Evolutionary conservation across 2,888 invertebrate genomes (phyloP).

Genomic region (Caenorhabditis angaria): DNA sequence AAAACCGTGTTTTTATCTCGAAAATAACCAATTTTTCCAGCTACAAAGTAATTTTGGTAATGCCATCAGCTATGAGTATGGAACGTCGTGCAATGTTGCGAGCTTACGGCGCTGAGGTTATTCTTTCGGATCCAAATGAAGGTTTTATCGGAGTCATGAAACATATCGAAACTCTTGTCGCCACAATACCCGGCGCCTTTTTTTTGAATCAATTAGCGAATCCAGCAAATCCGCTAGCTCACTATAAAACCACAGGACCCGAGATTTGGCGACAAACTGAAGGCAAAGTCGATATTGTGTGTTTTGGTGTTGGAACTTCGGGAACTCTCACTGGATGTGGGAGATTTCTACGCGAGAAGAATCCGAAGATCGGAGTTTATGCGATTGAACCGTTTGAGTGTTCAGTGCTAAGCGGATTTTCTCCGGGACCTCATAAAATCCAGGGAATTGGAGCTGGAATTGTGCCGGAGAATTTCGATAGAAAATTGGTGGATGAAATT

Average conservation of each 20-base stretch:
- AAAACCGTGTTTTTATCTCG: too few species aligned
- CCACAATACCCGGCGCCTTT: slow-evolving; percentile 44
- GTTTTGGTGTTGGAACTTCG: slow-evolving; percentile 67
- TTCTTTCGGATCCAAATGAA: slow-evolving; percentile 41
- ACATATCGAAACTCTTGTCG: slow-evolving; percentile 30
- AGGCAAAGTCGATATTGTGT: slow-evolving; percentile 66
- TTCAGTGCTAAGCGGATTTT: slow-evolving; percentile 52
- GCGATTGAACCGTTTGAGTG: slow-evolving; percentile 57
- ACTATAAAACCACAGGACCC: slow-evolving; percentile 68
- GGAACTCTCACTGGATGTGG: slow-evolving; percentile 61
- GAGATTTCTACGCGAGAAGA: slow-evolving; percentile 45
- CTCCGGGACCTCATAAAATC: slow-evolving; percentile 50
- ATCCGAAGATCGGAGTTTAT: slow-evolving; percentile 41
- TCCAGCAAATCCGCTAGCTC: slow-evolving; percentile 63
- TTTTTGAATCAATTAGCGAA: slow-evolving; percentile 64
- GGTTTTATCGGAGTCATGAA: slow-evolving; percentile 39
- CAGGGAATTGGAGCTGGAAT: slow-evolving; percentile 61
- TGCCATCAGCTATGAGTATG: slow-evolving; percentile 70
- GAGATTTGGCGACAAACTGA: slow-evolving; percentile 71
- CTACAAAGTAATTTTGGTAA: slow-evolving; percentile 68
- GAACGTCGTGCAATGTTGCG: slow-evolving; percentile 65
- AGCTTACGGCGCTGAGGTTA: slow-evolving; percentile 58
- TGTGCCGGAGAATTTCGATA: slow-evolving; percentile 48
- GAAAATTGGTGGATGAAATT: slow-evolving; percentile 28
- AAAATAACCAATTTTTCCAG: slow-evolving; percentile 20